Conservation (phyloP, 1,140 invertebrate genomes). For the Acyrthosiphon pisum region DNA sequence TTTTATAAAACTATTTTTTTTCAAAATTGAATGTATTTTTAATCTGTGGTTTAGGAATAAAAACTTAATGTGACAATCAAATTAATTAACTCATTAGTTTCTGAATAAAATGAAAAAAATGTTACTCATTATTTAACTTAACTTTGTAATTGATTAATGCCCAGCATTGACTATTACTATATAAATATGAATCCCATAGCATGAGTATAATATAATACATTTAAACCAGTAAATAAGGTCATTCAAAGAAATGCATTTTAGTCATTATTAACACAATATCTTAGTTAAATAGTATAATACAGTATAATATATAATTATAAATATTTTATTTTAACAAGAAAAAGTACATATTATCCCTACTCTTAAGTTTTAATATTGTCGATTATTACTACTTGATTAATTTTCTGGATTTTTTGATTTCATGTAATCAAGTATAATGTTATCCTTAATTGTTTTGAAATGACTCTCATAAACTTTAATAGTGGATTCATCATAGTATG, state of each 20-base stretch:
- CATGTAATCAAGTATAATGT: slow-evolving; percentile 15
- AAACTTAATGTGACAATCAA: too few species aligned
- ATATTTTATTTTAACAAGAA: not conserved
- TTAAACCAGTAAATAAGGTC: not conserved
- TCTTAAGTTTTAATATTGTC: not conserved
- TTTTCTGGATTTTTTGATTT: not conserved
- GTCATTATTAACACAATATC: not conserved
- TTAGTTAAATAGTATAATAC: not conserved
- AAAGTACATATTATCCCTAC: not conserved
- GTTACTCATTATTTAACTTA: too few species aligned
- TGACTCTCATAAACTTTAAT: slow-evolving; percentile 63
- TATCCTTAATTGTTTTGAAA: not conserved
- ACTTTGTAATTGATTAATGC: too few species aligned
- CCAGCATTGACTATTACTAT: not conserved
- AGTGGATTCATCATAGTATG: slow-evolving; percentile 81
- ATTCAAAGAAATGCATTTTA: not conserved
- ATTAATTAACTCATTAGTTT: too few species aligned
- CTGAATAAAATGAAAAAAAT: too few species aligned
- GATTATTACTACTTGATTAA: not conserved
- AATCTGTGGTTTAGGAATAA: too few species aligned
- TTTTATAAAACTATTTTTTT: too few species aligned
- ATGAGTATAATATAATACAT: not conserved
- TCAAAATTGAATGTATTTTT: too few species aligned
- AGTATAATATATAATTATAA: not conserved
- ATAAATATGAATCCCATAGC: too few species aligned